Percentiles rank a stretch among this genome's conserved stretches.
phyloP scores from a whole-genome alignment of 1,140 invertebrate species.

The Lordiphosa stackelbergi region DNA sequence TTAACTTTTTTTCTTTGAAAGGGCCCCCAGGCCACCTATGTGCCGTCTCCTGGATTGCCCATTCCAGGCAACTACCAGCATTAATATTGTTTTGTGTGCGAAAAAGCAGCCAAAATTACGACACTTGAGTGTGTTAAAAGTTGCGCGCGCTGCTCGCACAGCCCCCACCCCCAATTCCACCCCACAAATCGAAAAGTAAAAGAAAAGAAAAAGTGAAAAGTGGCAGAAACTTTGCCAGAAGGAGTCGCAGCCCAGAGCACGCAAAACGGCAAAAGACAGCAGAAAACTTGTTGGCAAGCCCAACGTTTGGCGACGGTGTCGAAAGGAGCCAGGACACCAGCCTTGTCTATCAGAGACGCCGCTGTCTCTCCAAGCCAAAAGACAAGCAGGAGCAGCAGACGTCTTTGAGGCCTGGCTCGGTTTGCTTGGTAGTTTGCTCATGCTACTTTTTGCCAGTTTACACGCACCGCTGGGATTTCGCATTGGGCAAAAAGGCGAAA shows the following conservation, averaged over 20 bases:
- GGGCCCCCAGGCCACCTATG: slow-evolving; percentile 5
- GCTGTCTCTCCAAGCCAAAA: slow-evolving; percentile 7
- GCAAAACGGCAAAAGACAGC: slow-evolving; percentile 74
- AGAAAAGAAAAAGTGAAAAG: slow-evolving; percentile 67
- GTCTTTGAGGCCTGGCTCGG: slow-evolving; percentile 36
- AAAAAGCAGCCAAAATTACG: slow-evolving; percentile 75
- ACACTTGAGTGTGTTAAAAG: slow-evolving; percentile 75
- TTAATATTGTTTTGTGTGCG: slow-evolving; percentile 74
- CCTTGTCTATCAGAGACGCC: slow-evolving; percentile 43
- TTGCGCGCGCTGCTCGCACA: slow-evolving; percentile 59
- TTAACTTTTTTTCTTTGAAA: slow-evolving; percentile 51
- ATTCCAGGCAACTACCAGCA: slow-evolving; percentile 58
- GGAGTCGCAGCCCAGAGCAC: slow-evolving; percentile 38
- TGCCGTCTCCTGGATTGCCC: slow-evolving; percentile 19
- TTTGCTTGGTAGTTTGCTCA: slow-evolving; percentile 53
- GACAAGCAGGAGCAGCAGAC: slow-evolving; percentile 25
- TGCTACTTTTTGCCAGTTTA: slow-evolving; percentile 70
- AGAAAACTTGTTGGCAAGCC: slow-evolving; percentile 50
- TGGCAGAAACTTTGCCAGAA: slow-evolving; percentile 50
- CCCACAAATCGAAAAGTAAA: slow-evolving; percentile 66
- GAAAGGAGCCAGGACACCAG: slow-evolving; percentile 43
- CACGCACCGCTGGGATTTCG: slow-evolving; percentile 74
- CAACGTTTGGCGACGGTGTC: slow-evolving; percentile 46
- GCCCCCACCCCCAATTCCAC: slow-evolving; percentile 6
- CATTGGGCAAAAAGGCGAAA: slow-evolving; percentile 69